Percentiles rank a stretch among this genome's conserved stretches.
phyloP scores from a whole-genome alignment of 2,888 invertebrate species.

The Archips crataeganus region DNA sequence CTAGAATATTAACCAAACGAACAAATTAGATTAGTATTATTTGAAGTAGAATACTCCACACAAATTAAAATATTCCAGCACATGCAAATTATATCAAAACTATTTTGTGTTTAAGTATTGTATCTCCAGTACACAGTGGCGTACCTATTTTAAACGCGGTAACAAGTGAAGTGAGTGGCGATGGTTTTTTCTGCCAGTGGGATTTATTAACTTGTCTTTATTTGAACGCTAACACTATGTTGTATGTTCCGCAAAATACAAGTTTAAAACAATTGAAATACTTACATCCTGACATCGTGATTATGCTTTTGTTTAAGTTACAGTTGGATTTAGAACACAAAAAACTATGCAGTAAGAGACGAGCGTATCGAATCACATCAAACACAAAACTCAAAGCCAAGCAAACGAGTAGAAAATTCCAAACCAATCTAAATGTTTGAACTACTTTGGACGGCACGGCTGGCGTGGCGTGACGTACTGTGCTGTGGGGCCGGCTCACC shows the following conservation, averaged over 20 bases:
- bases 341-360: not conserved
- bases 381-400: not conserved
- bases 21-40: too few species aligned
- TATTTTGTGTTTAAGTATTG: too few species aligned
- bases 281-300: constrained; percentile 6
- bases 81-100: not conserved
- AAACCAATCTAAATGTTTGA: not conserved
- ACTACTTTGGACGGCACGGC: not conserved
- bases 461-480: not conserved
- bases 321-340: not conserved
- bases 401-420: not conserved
- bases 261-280: not conserved
- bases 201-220: not conserved
- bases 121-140: not conserved
- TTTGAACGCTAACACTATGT: too few species aligned
- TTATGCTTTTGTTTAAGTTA: not conserved
- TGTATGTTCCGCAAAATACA: not conserved
- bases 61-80: too few species aligned
- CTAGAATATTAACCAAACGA: too few species aligned
- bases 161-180: not conserved
- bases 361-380: not conserved
- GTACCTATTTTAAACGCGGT: not conserved
- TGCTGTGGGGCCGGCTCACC: not conserved
- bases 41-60: too few species aligned
- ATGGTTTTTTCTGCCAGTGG: not conserved